Evolutionary conservation across 2,888 invertebrate species (phyloP), one percentile per base, ranked within the genome.

Genomic region (Agriopis aurantiaria): DNA sequence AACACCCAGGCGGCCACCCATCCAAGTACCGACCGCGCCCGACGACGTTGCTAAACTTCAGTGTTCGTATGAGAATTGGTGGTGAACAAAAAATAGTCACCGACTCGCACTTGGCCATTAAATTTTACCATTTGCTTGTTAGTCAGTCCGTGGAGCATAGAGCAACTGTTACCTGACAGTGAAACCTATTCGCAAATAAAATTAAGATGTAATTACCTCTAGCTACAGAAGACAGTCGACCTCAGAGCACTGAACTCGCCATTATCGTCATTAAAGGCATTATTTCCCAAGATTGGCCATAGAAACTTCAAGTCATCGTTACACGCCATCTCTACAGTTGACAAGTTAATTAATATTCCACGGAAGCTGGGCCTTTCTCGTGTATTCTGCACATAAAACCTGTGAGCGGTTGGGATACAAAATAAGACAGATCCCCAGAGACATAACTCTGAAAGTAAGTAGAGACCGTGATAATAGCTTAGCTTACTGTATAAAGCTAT

Each of bases 331-430:
- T 12, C 46, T 33, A 61, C 56, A 52, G 60, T 61, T 58, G 65
- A 69, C 69, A 62, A 69, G 65, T 69, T 57, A 69, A 69, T 69
- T 65, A 69, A 69, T 69, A 69, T 69, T 69, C 65, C 53, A 12
- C 46, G 41, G 61, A 58, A 61, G 61, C 58, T 43, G 48, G 46
- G 62, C 58, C 55, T 65, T 56, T 48, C 63, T 45, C 63, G 68
- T 59, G 63, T 64, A 68, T 68, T 55, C 64, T 60, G 55, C 48
- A 57, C 65, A 65, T 61, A 69, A 69, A 68, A 58, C 65, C 57
- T 51, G 48, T 61, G 65, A 58, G 33, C 58, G 11, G 23, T n/a
- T 12, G 0, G 14, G 41, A 41, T 1, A n/a, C 46, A n/a, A 41
- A 60, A 45, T 43, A 62, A 45, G 8, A 33, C 7, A 12, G n/a